Evolutionary conservation across 2,888 invertebrate genomes (phyloP).

Genomic region (Epinotia nisella): DNA sequence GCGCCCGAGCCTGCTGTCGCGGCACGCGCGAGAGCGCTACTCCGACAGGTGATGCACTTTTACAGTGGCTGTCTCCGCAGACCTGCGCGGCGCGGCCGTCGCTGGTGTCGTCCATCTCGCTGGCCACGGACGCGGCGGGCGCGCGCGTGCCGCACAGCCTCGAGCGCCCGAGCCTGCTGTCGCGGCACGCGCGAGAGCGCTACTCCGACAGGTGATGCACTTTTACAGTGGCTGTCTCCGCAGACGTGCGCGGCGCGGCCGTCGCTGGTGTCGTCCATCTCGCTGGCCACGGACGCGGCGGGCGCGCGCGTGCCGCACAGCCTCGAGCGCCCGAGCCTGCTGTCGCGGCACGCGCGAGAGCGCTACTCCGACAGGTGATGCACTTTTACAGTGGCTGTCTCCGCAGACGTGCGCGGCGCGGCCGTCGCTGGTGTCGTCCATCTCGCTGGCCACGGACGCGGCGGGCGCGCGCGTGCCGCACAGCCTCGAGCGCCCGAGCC

Average conservation of each 20-base stretch:
- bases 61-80: slow-evolving; percentile 53
- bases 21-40: slow-evolving; percentile 77
- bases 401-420: slow-evolving; percentile 70
- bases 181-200: too few species aligned
- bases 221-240: too few species aligned
- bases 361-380: slow-evolving; percentile 62
- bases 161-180: too few species aligned
- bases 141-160: slow-evolving; percentile 61
- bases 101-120: slow-evolving; percentile 74
- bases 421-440: slow-evolving; percentile 75
- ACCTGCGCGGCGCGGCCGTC: slow-evolving; percentile 72
- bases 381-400: neutral
- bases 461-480: slow-evolving; percentile 68
- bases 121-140: slow-evolving; percentile 76
- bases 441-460: slow-evolving; percentile 78
- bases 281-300: slow-evolving; percentile 75
- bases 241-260: too few species aligned
- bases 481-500: too few species aligned
- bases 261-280: too few species aligned
- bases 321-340: slow-evolving; percentile 76
- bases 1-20: slow-evolving; percentile 75
- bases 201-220: too few species aligned
- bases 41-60: slow-evolving; percentile 51
- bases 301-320: slow-evolving; percentile 73
- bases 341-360: slow-evolving; percentile 76